Percentiles rank a stretch among this genome's conserved stretches.
Evolutionary conservation across 1,140 invertebrate genomes (phyloP).

Genomic region (Drosophila tani): DNA sequence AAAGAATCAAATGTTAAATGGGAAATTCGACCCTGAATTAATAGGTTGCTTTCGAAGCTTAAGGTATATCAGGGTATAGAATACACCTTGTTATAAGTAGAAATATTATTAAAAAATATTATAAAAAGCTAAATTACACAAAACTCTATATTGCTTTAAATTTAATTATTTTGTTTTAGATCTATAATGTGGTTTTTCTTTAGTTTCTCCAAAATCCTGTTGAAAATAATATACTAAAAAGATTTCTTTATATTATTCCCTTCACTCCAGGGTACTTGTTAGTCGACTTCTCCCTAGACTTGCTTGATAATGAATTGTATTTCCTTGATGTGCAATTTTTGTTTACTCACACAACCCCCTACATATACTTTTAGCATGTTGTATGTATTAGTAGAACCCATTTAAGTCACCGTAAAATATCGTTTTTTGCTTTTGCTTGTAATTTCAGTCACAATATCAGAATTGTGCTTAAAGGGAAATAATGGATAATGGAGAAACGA

Average conservation of each 20-base stretch:
- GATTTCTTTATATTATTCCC: background rate
- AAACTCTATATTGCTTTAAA: background rate
- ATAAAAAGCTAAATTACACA: background rate
- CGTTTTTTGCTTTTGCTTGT: slow-evolving; percentile 10
- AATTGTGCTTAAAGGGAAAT: background rate
- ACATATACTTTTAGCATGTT: background rate
- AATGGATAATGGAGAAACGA: background rate
- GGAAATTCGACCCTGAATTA: background rate
- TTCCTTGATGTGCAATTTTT: slow-evolving; percentile 39
- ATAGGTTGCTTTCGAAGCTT: background rate
- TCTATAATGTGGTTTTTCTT: background rate
- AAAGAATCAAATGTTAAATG: background rate
- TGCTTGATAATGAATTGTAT: slow-evolving; percentile 36
- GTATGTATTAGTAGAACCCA: slow-evolving; percentile 2
- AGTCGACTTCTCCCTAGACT: background rate
- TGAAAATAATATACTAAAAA: background rate
- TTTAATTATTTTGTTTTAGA: too few relatives aligned
- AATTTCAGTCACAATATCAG: slow-evolving; percentile 29
- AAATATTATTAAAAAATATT: background rate
- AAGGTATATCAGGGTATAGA: background rate
- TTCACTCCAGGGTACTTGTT: background rate
- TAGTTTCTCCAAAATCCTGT: background rate
- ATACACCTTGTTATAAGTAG: background rate
- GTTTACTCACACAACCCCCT: slow-evolving; percentile 6
- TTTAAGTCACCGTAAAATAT: slow-evolving; percentile 27